These are phyloP conservation scores for Neogale vison DNA, from an alignment of 2,113 vertebrate genomes.

Conservation along the genomic window DNA sequence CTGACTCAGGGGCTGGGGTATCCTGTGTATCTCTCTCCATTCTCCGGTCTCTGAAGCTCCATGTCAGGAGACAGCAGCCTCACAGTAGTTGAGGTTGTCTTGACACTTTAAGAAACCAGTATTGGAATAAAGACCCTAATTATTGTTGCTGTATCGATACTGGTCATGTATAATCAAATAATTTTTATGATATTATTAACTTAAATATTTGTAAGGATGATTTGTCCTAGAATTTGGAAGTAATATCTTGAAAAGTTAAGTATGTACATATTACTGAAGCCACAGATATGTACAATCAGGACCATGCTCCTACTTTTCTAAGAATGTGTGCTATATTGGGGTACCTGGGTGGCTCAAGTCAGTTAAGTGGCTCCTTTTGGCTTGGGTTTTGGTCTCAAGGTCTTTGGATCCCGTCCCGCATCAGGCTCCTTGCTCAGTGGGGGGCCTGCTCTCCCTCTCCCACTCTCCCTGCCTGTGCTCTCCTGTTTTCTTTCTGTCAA, in stretches of 20 bases:
- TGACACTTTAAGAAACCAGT: neutral
- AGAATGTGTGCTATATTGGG: neutral
- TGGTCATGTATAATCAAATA: neutral
- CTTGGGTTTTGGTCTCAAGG: too few species aligned
- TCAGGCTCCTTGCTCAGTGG: too few species aligned
- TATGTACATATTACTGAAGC: neutral
- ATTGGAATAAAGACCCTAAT: neutral
- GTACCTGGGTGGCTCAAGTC: too few species aligned
- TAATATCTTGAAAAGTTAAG: neutral
- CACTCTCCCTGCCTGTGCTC: too few species aligned
- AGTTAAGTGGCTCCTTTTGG: too few species aligned
- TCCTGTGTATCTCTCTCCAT: neutral
- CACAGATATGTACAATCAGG: neutral
- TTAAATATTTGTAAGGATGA: neutral
- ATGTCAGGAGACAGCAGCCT: neutral
- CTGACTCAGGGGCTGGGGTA: neutral
- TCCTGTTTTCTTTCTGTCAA: too few species aligned
- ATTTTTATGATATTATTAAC: neutral
- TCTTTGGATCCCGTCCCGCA: too few species aligned
- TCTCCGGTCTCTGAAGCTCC: neutral
- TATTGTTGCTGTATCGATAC: neutral
- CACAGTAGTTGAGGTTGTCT: neutral
- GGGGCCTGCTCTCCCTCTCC: too few species aligned
- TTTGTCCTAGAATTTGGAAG: slow-evolving; percentile 39
- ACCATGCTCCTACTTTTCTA: neutral